A percentile compares a stretch with the other conserved stretches of the same genome.
Evolutionary conservation across 2,113 vertebrate species (phyloP).

Genomic region (Burhinus bistriatus): DNA sequence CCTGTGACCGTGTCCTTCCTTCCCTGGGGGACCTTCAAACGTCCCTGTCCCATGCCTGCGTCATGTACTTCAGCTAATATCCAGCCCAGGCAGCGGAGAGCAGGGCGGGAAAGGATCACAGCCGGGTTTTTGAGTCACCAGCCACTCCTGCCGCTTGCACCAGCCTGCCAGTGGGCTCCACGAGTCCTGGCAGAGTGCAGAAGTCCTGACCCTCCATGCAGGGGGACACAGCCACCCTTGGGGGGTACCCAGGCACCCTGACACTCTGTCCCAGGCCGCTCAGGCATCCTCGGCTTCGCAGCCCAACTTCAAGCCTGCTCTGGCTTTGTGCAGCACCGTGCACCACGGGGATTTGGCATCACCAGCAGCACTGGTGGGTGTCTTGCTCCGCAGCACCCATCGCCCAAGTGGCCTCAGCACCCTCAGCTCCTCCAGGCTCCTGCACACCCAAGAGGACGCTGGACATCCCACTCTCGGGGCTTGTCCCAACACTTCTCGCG

Average conservation of each 20-base stretch:
- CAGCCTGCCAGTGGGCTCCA: not conserved
- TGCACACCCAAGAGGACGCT: not conserved
- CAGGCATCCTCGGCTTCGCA: no score
- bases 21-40: not conserved
- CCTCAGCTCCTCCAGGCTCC: not conserved
- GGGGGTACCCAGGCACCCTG: not conserved
- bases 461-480: not conserved
- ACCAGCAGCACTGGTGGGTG: not conserved
- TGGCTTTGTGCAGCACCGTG: not conserved
- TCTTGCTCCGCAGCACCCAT: not conserved
- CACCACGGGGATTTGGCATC: not conserved
- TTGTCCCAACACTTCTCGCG: not conserved
- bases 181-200: not conserved
- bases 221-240: not conserved
- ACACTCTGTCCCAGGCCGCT: not conserved
- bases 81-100: not conserved
- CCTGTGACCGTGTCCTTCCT: not conserved
- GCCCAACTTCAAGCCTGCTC: no score
- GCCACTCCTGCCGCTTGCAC: not conserved
- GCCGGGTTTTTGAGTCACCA: rapidly evolving
- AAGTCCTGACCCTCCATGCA: not conserved
- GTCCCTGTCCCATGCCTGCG: not conserved
- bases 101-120: not conserved
- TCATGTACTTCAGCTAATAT: not conserved
- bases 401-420: rapidly evolving